These are phyloP conservation scores for Lethrus apterus DNA, from an alignment of 1,140 invertebrate species.

Conservation along the genomic window DNA sequence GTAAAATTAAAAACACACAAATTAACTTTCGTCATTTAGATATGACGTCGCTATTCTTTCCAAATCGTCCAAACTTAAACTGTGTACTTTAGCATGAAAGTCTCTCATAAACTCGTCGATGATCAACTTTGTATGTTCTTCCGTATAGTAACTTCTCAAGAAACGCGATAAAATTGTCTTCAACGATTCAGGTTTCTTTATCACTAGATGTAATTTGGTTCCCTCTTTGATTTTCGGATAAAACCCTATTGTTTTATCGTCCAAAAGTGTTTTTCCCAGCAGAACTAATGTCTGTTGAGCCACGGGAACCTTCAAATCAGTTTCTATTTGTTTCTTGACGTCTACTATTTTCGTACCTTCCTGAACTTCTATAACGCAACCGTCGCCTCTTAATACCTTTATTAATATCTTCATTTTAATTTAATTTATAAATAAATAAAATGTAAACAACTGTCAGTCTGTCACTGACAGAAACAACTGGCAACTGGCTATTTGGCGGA, in stretches of 20 bases:
- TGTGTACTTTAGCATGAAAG: constrained; percentile 43
- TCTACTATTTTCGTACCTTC: constrained; percentile 42
- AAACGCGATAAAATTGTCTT: constrained; percentile 39
- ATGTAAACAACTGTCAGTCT: too few species aligned
- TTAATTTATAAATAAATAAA: too few species aligned
- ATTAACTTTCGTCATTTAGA: constrained; percentile 25
- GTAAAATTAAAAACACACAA: too few species aligned
- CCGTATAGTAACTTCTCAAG: constrained; percentile 44
- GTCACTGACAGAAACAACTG: too few species aligned
- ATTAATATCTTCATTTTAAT: constrained; percentile 44
- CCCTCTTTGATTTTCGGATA: constrained; percentile 48
- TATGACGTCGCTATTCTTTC: constrained; percentile 42
- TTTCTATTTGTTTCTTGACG: constrained; percentile 45
- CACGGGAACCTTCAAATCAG: constrained; percentile 41
- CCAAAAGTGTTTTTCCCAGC: constrained; percentile 42
- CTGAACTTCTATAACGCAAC: constrained; percentile 42
- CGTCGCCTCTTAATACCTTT: constrained; percentile 45
- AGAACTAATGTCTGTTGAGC: constrained; percentile 44
- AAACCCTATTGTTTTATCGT: constrained; percentile 43
- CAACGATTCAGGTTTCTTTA: constrained; percentile 45
- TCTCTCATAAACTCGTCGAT: constrained; percentile 45
- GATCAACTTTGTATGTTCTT: constrained; percentile 41
- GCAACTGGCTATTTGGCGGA: too few species aligned
- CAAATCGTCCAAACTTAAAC: constrained; percentile 46
- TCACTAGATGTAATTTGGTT: constrained; percentile 44